These are phyloP conservation scores for Notechis scutatus DNA, from an alignment of 2,113 vertebrate genomes.

Conservation along the genomic window DNA sequence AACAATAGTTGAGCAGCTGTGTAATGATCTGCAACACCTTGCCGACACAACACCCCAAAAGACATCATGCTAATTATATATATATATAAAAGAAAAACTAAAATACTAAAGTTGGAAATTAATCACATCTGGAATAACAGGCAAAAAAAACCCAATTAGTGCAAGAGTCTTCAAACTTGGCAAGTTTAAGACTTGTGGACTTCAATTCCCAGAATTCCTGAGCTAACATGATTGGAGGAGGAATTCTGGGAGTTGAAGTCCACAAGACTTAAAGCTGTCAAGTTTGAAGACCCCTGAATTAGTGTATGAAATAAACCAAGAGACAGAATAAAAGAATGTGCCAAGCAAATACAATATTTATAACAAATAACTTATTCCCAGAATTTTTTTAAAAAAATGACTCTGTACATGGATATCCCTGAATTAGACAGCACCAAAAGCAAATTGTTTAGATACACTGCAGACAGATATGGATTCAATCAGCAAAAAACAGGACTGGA, in stretches of 20 bases:
- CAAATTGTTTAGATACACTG: neutral
- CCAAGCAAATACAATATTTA: neutral
- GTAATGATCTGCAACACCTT: neutral
- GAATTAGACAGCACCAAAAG: neutral
- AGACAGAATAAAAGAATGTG: neutral
- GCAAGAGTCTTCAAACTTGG: too few species aligned
- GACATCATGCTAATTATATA: neutral
- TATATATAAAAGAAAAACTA: neutral
- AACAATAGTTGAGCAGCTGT: neutral
- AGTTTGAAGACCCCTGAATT: too few species aligned
- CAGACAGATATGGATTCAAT: neutral
- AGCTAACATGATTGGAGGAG: too few species aligned
- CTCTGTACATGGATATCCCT: neutral
- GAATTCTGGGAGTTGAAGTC: too few species aligned
- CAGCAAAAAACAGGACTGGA: neutral
- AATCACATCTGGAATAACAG: neutral
- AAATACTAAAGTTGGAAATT: neutral
- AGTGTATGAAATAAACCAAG: neutral
- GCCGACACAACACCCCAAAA: neutral
- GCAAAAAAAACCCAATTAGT: neutral
- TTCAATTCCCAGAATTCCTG: too few species aligned
- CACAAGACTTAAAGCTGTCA: too few species aligned
- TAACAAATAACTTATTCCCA: neutral
- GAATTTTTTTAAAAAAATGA: neutral
- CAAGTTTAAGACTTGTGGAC: too few species aligned